Evolutionary conservation across 2,888 invertebrate species (phyloP).

Genomic region (Sipha maydis): DNA sequence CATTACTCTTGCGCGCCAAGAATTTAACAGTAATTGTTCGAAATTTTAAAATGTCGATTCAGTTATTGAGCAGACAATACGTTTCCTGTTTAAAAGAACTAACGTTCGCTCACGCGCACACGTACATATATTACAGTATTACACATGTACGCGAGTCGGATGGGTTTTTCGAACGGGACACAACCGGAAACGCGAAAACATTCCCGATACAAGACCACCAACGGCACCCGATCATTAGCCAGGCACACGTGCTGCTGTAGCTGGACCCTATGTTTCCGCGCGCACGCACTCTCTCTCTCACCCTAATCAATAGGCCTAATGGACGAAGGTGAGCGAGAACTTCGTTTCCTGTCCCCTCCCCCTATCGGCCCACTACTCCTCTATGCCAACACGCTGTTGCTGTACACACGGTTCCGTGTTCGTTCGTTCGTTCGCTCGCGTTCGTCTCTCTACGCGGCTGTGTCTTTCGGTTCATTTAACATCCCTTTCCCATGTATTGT

Average conservation of each 20-base stretch:
- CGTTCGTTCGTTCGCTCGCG: background rate
- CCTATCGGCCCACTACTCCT: background rate
- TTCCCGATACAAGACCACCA: slow-evolving; percentile 50
- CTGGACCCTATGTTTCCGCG: slow-evolving; percentile 48
- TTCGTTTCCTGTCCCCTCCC: slow-evolving; percentile 48
- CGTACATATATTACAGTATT: background rate
- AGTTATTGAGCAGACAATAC: slow-evolving; percentile 36
- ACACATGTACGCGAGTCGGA: background rate
- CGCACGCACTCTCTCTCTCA: background rate
- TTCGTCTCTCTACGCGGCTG: background rate
- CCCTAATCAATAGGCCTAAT: slow-evolving; percentile 56
- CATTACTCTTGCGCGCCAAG: slow-evolving; percentile 51
- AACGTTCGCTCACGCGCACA: background rate
- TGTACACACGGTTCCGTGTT: background rate
- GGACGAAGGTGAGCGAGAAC: slow-evolving; percentile 56
- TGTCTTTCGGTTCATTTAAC: slow-evolving; percentile 48
- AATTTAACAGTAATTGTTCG: slow-evolving; percentile 54
- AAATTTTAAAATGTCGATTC: slow-evolving; percentile 55
- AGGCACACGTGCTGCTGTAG: slow-evolving; percentile 45
- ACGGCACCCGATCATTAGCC: slow-evolving; percentile 55
- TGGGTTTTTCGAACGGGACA: background rate
- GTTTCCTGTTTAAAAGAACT: slow-evolving; percentile 57
- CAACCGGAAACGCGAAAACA: slow-evolving; percentile 61
- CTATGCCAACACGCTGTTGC: background rate
- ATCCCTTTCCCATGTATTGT: slow-evolving; percentile 41